Evolutionary conservation across 2,113 vertebrate genomes (phyloP).

Genomic region (Sisor rabdophorus): DNA sequence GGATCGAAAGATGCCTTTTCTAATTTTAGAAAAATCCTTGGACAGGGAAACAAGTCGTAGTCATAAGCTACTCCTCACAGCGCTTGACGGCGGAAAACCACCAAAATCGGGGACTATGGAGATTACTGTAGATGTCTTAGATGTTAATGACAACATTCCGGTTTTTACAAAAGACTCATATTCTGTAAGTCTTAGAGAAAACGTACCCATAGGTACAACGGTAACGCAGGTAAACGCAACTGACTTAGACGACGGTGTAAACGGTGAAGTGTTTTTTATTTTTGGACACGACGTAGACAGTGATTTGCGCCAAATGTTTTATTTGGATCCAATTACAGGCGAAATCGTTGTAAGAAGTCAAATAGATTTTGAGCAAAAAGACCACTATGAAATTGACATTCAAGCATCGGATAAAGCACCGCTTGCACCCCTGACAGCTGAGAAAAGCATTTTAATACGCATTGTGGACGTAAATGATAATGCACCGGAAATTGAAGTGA

Average conservation of each 20-base stretch:
- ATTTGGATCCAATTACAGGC: constrained; percentile 52
- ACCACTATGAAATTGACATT: constrained; percentile 61
- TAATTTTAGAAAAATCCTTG: constrained; percentile 55
- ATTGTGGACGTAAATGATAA: constrained; percentile 71
- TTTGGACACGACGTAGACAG: constrained; percentile 54
- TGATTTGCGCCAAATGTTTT: constrained; percentile 49
- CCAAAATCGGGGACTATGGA: constrained; percentile 45
- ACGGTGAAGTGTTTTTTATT: constrained; percentile 59
- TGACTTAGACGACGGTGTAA: constrained; percentile 64
- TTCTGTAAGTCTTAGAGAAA: constrained; percentile 45
- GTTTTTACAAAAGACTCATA: constrained; percentile 53
- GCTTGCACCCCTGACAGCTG: constrained; percentile 16
- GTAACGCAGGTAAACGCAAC: constrained; percentile 62
- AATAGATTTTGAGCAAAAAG: constrained; percentile 61
- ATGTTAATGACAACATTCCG: constrained; percentile 58
- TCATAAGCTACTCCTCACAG: constrained; percentile 46
- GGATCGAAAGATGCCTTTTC: constrained; percentile 54
- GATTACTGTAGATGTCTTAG: constrained; percentile 51
- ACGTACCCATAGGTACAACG: constrained; percentile 34
- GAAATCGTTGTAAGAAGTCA: constrained; percentile 58
- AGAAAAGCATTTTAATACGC: constrained; percentile 59
- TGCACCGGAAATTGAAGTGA: constrained; percentile 79
- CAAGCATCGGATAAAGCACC: constrained; percentile 64
- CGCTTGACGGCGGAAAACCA: constrained; percentile 53
- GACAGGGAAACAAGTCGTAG: constrained; percentile 56